These are phyloP conservation scores for Caenorhabditis sp. DNA, from an alignment of 2,888 invertebrate species.

Conservation along the genomic window DNA sequence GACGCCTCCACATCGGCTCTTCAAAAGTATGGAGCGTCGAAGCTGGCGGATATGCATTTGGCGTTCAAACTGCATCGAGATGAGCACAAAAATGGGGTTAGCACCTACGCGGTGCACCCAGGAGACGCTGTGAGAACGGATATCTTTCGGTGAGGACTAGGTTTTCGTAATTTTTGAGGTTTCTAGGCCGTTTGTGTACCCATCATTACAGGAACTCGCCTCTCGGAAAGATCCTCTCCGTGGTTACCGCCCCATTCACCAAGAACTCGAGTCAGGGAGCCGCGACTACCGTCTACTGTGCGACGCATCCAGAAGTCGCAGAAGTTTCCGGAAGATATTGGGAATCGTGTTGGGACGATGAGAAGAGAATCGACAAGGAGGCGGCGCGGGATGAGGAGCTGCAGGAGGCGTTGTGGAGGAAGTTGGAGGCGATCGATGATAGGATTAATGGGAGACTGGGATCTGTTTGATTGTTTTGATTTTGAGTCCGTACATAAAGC, in stretches of 20 bases:
- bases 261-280: constrained; percentile 96
- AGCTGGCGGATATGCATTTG: constrained; percentile 78
- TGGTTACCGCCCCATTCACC: constrained; percentile 90
- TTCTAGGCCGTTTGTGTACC: neutral
- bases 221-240: neutral
- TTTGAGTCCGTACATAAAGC: no score
- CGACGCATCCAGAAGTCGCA: constrained; percentile 90
- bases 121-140: constrained; percentile 91
- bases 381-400: constrained; percentile 86
- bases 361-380: constrained; percentile 65
- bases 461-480: neutral
- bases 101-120: constrained; percentile 90
- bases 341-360: constrained; percentile 90
- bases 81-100: constrained; percentile 70
- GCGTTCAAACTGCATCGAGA: constrained; percentile 75
- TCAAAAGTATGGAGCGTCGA: constrained; percentile 72
- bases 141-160: constrained; percentile 18
- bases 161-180: neutral
- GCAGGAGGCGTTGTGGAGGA: constrained; percentile 77
- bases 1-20: constrained; percentile 30
- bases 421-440: constrained; percentile 51
- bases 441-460: constrained; percentile 17
- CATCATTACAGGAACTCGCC: constrained; percentile 17
- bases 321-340: constrained; percentile 89
- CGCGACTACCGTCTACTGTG: constrained; percentile 92